A percentile compares a stretch with the other conserved stretches of the same genome.
phyloP scores from a whole-genome alignment of 2,797 vertebrate species.

The Paedocypris micromegethes region DNA sequence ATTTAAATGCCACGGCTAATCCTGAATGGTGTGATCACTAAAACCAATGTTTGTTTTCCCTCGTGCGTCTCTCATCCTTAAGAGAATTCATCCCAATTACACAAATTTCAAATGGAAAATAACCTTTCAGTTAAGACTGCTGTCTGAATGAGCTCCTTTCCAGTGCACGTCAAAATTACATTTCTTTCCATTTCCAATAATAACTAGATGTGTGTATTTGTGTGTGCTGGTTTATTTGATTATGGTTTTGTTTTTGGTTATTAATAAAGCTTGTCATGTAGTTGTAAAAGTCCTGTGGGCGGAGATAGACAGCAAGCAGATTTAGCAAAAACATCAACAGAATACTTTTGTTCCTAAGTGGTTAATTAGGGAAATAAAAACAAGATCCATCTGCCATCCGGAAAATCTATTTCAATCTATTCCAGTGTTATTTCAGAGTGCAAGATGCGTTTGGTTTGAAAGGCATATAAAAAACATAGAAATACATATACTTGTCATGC shows the following conservation, averaged over 20 bases:
- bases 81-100: neutral
- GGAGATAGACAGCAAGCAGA: slow-evolving; percentile 21
- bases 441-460: too few relatives aligned
- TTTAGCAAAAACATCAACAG: slow-evolving; percentile 15
- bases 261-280: slow-evolving; percentile 58
- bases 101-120: neutral
- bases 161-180: neutral
- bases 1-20: neutral
- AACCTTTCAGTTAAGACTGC: neutral
- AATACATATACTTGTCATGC: too few relatives aligned
- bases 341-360: too few relatives aligned
- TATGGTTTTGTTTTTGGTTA: slow-evolving; percentile 46
- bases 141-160: neutral
- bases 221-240: slow-evolving; percentile 49
- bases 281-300: slow-evolving; percentile 35
- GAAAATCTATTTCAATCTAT: too few relatives aligned
- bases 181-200: slow-evolving; percentile 49
- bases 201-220: slow-evolving; percentile 46
- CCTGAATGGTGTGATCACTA: neutral
- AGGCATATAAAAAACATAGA: too few relatives aligned
- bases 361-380: slow-evolving; percentile 21
- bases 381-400: too few relatives aligned
- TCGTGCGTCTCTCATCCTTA: neutral
- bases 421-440: too few relatives aligned
- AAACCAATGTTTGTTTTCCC: neutral